Percentiles rank a stretch among this genome's conserved stretches.
These are phyloP conservation scores for Liodrosophila aerea DNA, from an alignment of 2,888 invertebrate species.

Conservation along the genomic window DNA sequence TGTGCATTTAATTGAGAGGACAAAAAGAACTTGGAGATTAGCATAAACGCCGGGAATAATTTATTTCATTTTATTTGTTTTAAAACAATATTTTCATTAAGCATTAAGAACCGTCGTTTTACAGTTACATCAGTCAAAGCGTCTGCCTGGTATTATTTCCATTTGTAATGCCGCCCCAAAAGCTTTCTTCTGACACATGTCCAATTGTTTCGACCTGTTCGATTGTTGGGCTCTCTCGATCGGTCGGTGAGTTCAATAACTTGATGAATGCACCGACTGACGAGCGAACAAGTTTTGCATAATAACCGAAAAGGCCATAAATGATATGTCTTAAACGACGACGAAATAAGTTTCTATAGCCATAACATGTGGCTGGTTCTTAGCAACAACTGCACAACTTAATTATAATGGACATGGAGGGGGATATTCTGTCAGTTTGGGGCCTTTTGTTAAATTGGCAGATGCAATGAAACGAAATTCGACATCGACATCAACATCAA, in stretches of 20 bases:
- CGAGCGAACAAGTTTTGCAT: constrained; percentile 75
- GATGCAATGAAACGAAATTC: constrained; percentile 46
- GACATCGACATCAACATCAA: constrained; percentile 31
- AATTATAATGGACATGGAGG: no score
- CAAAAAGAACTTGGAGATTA: constrained; percentile 49
- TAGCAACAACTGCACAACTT: constrained; percentile 5
- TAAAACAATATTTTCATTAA: constrained; percentile 70
- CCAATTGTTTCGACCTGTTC: constrained; percentile 52
- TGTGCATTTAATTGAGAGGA: constrained; percentile 72
- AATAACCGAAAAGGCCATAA: constrained; percentile 57
- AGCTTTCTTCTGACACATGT: constrained; percentile 62
- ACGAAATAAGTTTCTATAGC: constrained; percentile 38
- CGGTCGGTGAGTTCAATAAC: constrained; percentile 74
- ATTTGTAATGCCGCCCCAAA: constrained; percentile 45
- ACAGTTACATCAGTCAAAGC: constrained; percentile 26
- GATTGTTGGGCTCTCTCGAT: constrained; percentile 8
- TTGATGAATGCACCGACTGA: constrained; percentile 70
- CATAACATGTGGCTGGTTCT: constrained; percentile 11
- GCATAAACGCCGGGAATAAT: constrained; percentile 56
- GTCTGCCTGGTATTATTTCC: constrained; percentile 7
- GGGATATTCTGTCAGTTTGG: constrained; percentile 41
- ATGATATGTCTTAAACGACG: constrained; percentile 49
- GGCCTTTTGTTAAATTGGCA: constrained; percentile 43
- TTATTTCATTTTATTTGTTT: constrained; percentile 33
- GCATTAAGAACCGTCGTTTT: constrained; percentile 26